These are phyloP conservation scores for Uloborus diversus DNA, from an alignment of 1,140 invertebrate species.

Conservation along the genomic window DNA sequence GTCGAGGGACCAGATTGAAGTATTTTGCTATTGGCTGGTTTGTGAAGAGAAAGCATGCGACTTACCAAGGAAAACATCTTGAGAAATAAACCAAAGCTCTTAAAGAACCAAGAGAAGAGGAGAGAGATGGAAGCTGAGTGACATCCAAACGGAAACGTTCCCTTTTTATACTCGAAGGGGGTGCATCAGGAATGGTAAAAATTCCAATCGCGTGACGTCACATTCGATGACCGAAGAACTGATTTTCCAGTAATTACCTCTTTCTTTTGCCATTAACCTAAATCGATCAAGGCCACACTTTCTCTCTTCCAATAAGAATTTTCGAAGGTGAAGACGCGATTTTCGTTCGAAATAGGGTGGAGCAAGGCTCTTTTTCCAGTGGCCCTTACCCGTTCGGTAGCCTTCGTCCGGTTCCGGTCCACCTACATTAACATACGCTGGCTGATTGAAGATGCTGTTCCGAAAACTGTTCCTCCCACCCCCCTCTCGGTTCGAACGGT, in stretches of 20 bases:
- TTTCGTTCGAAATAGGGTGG: background rate
- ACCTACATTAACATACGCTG: background rate
- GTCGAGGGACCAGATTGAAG: background rate
- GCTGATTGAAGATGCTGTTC: no score
- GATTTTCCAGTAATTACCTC: conserved; percentile 34
- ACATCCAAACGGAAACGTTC: background rate
- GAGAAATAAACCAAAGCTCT: background rate
- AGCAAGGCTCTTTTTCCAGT: background rate
- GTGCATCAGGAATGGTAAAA: conserved; percentile 7
- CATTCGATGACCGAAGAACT: conserved; percentile 11
- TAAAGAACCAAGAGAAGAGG: background rate
- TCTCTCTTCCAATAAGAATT: conserved; percentile 10
- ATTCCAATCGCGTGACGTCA: conserved; percentile 22
- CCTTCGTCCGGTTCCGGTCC: background rate
- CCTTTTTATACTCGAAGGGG: conserved; percentile 30
- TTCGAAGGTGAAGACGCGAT: background rate
- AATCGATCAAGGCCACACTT: conserved; percentile 39
- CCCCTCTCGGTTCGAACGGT: no score
- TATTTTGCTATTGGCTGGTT: background rate
- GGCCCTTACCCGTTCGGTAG: background rate
- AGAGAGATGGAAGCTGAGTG: conserved; percentile 21
- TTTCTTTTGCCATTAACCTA: conserved; percentile 53
- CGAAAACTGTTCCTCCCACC: no score
- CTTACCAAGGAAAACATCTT: background rate
- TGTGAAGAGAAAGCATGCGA: background rate